Evolutionary conservation across 23 tunicate species (phyloP).

Genomic region (Ascidia mentula): DNA sequence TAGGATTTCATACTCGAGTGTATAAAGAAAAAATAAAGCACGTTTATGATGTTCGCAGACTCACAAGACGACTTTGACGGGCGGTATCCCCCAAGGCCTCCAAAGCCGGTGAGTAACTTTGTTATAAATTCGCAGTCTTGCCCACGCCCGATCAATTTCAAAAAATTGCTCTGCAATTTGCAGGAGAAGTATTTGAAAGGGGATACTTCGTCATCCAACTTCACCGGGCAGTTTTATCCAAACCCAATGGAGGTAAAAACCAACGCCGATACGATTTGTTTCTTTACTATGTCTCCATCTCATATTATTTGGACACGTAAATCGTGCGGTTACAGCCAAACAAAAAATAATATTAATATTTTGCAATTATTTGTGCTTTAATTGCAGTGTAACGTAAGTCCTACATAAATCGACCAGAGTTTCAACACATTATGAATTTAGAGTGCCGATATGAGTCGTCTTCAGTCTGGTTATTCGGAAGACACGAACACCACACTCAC

Average conservation of each 20-base stretch:
- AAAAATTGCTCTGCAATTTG: not conserved
- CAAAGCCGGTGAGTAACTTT: slow-evolving; percentile 53
- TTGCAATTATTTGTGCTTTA: too few species aligned
- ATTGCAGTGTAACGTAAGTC: too few species aligned
- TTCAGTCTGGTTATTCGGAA: slow-evolving; percentile 69
- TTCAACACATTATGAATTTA: too few species aligned
- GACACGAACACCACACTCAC: slow-evolving; percentile 83
- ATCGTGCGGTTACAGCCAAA: too few species aligned
- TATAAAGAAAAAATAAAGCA: not conserved
- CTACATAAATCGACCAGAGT: too few species aligned
- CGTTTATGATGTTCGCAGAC: slow-evolving; percentile 14
- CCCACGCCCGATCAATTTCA: not conserved
- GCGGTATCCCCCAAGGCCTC: slow-evolving; percentile 57
- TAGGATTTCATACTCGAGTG: too few species aligned
- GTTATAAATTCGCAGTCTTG: not conserved
- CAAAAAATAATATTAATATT: too few species aligned
- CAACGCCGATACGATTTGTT: slow-evolving; percentile 73
- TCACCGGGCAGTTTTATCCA: slow-evolving; percentile 70
- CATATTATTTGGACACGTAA: too few species aligned
- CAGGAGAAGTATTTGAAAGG: slow-evolving; percentile 34
- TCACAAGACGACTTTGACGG: slow-evolving; percentile 73
- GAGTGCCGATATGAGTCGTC: slow-evolving; percentile 80
- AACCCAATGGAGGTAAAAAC: slow-evolving; percentile 73
- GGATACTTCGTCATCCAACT: slow-evolving; percentile 56
- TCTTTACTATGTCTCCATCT: too few species aligned